These are phyloP conservation scores for Meles meles DNA, from an alignment of 2,113 vertebrate genomes.

Conservation along the genomic window DNA sequence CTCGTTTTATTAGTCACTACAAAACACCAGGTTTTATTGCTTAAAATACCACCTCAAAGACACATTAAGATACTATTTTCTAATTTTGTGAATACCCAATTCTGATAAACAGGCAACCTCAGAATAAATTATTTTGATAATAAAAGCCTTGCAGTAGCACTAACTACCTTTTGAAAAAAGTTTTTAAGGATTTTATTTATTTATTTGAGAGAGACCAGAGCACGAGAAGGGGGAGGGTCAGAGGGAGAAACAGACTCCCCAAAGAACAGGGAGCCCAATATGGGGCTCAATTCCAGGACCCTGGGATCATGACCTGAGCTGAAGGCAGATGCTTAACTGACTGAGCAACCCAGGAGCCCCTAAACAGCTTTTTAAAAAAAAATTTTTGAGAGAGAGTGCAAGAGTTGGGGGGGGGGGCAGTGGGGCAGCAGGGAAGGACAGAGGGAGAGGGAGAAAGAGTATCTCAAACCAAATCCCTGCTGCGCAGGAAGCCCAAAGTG, in stretches of 20 bases:
- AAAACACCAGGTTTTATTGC: background rate
- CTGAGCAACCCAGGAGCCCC: too few relatives aligned
- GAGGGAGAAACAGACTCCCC: too few relatives aligned
- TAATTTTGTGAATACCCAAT: background rate
- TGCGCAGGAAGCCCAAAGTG: background rate
- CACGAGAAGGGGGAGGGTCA: too few relatives aligned
- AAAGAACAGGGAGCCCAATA: too few relatives aligned
- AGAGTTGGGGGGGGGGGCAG: background rate
- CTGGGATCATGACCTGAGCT: too few relatives aligned
- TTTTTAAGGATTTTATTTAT: background rate
- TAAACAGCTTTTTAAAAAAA: background rate
- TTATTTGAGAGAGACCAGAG: background rate
- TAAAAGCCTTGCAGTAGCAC: background rate
- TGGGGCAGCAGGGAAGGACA: background rate
- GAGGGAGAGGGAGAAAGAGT: background rate
- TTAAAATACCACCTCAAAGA: background rate
- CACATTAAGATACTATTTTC: background rate
- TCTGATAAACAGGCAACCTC: background rate
- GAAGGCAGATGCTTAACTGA: too few relatives aligned
- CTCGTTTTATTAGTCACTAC: background rate
- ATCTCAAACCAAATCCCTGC: background rate
- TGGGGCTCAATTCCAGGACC: too few relatives aligned
- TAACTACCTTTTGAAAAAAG: background rate
- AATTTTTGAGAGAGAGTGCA: background rate
- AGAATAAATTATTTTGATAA: constrained; percentile 17